phyloP scores from a whole-genome alignment of 1,140 invertebrate species.

The Heliothis subflexa region DNA sequence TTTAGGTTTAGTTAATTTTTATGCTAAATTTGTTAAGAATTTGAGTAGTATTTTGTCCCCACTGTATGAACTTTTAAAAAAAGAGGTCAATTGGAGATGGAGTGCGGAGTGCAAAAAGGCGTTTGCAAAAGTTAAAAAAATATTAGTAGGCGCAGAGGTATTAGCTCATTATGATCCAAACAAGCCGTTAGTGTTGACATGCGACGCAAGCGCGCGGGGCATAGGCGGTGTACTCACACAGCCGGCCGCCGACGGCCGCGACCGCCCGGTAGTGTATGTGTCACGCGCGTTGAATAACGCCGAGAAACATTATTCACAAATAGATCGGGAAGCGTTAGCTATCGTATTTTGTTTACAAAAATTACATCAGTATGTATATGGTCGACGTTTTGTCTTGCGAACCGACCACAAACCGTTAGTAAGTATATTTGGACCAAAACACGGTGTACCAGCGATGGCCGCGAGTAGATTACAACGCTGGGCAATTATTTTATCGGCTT shows the following conservation, averaged over 20 bases:
- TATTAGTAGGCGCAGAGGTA: not conserved
- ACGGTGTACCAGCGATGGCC: constrained; percentile 47
- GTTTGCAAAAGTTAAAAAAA: not conserved
- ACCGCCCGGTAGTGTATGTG: not conserved
- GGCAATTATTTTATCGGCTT: constrained; percentile 48
- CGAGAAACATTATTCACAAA: constrained; percentile 1
- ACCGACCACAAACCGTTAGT: constrained; percentile 51
- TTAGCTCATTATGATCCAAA: not conserved
- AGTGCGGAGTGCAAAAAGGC: not conserved
- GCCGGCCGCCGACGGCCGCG: not conserved
- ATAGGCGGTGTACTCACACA: not conserved
- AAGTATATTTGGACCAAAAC: constrained; percentile 51
- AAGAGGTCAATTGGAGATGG: not conserved
- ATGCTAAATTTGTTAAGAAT: not conserved
- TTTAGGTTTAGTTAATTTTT: not conserved
- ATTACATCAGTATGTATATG: constrained; percentile 33
- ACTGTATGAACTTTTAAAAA: not conserved
- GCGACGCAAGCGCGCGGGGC: not conserved
- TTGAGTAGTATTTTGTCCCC: not conserved
- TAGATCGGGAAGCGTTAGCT: not conserved
- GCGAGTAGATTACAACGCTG: constrained; percentile 52
- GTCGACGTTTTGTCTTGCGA: constrained; percentile 24
- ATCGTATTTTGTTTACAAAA: constrained; percentile 6
- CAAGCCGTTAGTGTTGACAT: not conserved
- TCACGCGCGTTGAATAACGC: not conserved